Conservation (phyloP, 2,797 vertebrate genomes). For the Bradypodion ventrale region DNA sequence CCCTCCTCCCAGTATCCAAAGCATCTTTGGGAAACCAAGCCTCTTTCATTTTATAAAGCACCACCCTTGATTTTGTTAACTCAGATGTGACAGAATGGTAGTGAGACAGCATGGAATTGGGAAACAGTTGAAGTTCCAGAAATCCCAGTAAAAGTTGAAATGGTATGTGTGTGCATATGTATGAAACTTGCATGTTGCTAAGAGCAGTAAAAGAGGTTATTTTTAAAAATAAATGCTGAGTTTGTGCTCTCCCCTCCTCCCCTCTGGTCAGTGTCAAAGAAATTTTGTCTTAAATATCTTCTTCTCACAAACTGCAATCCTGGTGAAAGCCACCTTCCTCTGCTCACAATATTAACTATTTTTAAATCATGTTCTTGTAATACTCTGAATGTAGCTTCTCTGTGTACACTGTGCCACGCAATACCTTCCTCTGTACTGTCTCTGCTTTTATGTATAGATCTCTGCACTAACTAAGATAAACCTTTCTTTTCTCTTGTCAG, state of each 20-base stretch:
- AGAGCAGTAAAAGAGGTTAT: neutral
- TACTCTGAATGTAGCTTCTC: neutral
- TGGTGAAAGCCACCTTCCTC: neutral
- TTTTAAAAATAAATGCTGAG: neutral
- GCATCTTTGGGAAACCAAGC: neutral
- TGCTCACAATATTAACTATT: neutral
- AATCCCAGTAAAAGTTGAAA: neutral
- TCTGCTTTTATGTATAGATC: neutral
- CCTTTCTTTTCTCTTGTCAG: conserved; percentile 59
- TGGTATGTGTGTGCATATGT: neutral
- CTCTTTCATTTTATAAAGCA: neutral
- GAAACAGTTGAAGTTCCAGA: neutral
- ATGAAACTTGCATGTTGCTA: neutral
- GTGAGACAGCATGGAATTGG: too few species aligned
- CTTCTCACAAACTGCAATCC: neutral
- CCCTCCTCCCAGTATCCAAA: neutral
- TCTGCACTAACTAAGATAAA: conserved; percentile 9
- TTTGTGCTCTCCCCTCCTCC: neutral
- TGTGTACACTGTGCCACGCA: neutral
- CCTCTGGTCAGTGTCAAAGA: neutral
- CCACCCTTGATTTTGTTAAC: neutral
- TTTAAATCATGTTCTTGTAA: neutral
- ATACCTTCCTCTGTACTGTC: neutral
- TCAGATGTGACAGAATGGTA: neutral
- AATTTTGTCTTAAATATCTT: neutral